Percentiles rank a stretch among this genome's conserved stretches.
These are phyloP conservation scores for Platycheirus rosarum DNA, from an alignment of 2,888 invertebrate species.

Conservation along the genomic window DNA sequence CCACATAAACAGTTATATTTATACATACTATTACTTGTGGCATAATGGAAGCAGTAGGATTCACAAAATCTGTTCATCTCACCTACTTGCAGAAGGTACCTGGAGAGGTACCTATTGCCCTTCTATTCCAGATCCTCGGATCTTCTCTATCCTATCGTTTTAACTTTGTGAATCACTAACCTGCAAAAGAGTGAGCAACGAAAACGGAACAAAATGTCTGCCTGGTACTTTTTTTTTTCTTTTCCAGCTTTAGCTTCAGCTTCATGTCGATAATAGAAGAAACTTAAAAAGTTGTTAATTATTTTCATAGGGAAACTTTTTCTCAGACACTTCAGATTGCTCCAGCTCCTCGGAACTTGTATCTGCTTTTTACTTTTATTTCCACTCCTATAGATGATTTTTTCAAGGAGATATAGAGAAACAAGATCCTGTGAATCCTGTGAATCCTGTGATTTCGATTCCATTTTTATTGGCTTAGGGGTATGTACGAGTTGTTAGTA, in stretches of 20 bases:
- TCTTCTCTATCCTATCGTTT: no score
- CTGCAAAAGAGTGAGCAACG: slow-evolving; percentile 18
- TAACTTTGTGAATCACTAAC: slow-evolving; percentile 45
- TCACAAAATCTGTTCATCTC: slow-evolving; percentile 62
- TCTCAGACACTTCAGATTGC: slow-evolving; percentile 64
- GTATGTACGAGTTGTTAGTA: slow-evolving; percentile 11
- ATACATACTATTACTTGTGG: slow-evolving; percentile 23
- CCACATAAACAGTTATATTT: slow-evolving; percentile 67
- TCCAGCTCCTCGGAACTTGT: slow-evolving; percentile 14
- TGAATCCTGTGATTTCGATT: slow-evolving; percentile 60
- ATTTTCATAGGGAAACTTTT: slow-evolving; percentile 70
- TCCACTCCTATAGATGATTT: no score
- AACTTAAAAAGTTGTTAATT: slow-evolving; percentile 71
- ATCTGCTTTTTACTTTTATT: slow-evolving; percentile 11
- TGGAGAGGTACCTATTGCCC: no score
- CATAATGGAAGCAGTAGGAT: slow-evolving; percentile 22
- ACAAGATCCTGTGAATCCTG: slow-evolving; percentile 41
- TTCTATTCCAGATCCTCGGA: background rate
- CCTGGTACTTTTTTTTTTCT: background rate
- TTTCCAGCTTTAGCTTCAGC: slow-evolving; percentile 17
- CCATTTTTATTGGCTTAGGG: slow-evolving; percentile 62
- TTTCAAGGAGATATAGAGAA: slow-evolving; percentile 46
- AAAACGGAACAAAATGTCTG: slow-evolving; percentile 32
- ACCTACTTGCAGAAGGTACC: slow-evolving; percentile 38
- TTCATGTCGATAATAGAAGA: slow-evolving; percentile 61